Evolutionary conservation across 1,140 invertebrate genomes (phyloP), one percentile per base, ranked within the genome.

Genomic region (Heliconius himera): DNA sequence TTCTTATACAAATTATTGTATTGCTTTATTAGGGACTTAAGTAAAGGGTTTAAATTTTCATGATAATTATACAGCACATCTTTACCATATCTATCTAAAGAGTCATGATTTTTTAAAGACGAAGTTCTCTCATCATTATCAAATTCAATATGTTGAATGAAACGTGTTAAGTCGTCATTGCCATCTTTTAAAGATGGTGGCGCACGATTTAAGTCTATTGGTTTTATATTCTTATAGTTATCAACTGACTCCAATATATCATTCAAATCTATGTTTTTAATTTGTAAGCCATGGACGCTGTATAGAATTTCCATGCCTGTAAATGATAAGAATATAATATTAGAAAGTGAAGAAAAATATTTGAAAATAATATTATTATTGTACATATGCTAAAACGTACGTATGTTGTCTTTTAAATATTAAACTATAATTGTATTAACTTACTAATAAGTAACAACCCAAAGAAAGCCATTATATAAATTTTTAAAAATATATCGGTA

Each of bases 391-490:
- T 9, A 4, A 18, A 18, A 20, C 33, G 33, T 36, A 36, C 33
- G 1, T 36, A 36, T 36, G 22, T n/a, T n/a, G 18, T 56, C n/a
- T 56, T 56, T 56, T 9, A 56, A n/a, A n/a, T 66, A 66, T 16
- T 26, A 2, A 22, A 29, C 9, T 66, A 29, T 41, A 9, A 26
- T 16, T 26, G 6, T 38, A 8, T n/a, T 36, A 20, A 76, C 81
- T 78, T 70, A 82, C 81, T 74, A n/a, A 82, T 29, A 36, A 73
- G 29, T 46, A 51, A 73, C 18, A 79, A 36, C 36, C 26, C 26
- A 70, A 76, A 75, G 16, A 74, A 29, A 66, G 41, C 49, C 81
- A 82, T 82, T 70, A 77, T 49, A 70, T 71, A 22, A 22, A n/a
- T n/a, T 26, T 29, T 51, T 75, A 74, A 75, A 74, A 78, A 78